Evolutionary conservation across 2,888 invertebrate genomes (phyloP).

Genomic region (Conistra vaccinii): DNA sequence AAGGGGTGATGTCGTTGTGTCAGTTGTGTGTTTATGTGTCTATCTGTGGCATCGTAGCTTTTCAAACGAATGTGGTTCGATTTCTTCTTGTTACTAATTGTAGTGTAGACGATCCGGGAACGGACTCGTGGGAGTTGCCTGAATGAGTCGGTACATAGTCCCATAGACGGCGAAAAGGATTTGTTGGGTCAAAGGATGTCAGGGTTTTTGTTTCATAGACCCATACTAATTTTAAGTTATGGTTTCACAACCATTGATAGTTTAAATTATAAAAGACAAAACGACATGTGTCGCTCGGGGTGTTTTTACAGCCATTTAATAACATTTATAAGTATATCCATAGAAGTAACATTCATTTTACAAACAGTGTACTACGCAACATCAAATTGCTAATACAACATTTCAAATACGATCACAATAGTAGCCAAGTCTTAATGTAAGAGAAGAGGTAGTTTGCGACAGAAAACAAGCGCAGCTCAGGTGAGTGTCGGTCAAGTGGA

Average conservation of each 20-base stretch:
- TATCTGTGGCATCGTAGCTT: too few relatives aligned
- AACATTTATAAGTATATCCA: conserved; percentile 17
- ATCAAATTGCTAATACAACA: conserved; percentile 23
- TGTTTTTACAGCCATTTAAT: neutral
- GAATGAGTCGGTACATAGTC: too few relatives aligned
- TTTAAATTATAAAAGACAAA: neutral
- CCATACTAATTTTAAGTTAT: neutral
- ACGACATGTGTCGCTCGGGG: neutral
- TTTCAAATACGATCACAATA: conserved; percentile 48
- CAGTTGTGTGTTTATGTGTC: too few relatives aligned
- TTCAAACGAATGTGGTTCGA: too few relatives aligned
- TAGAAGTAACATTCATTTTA: conserved; percentile 28
- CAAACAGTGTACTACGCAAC: conserved; percentile 27
- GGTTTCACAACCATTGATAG: neutral
- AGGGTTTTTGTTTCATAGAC: neutral
- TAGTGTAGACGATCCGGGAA: neutral
- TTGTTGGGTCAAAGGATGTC: neutral
- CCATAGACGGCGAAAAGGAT: neutral
- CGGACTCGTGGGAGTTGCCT: too few relatives aligned
- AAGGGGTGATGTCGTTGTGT: too few relatives aligned
- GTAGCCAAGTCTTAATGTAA: conserved; percentile 21
- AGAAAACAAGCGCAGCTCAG: conserved; percentile 26
- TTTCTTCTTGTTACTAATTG: too few relatives aligned
- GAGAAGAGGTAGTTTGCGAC: conserved; percentile 45
- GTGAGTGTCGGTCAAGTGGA: conserved; percentile 9